Evolutionary conservation across 1,140 invertebrate species (phyloP).

Genomic region (Hyposmocoma kahamanoa): DNA sequence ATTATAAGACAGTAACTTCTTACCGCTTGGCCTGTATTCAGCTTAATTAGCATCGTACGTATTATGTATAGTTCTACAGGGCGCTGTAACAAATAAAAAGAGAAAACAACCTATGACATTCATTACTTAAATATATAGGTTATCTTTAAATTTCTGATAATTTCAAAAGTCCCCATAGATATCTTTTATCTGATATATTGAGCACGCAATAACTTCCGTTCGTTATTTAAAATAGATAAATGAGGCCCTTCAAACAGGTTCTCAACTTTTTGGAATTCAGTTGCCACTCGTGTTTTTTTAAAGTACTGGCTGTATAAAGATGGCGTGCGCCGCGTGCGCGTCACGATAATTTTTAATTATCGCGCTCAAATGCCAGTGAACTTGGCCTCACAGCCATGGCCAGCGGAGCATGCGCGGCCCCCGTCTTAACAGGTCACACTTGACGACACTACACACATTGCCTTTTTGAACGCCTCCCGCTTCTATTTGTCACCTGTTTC

Average conservation of each 20-base stretch:
- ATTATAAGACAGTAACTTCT: conserved; percentile 15
- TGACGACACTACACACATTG: conserved; percentile 38
- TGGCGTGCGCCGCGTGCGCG: conserved; percentile 59
- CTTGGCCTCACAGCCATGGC: conserved; percentile 57
- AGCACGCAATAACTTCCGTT: background rate
- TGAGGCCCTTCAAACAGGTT: background rate
- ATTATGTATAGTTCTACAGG: conserved; percentile 9
- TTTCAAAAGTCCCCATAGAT: background rate
- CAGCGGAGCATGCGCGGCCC: conserved; percentile 50
- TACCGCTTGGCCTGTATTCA: conserved; percentile 9
- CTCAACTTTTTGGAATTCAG: too few species aligned
- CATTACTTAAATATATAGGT: background rate
- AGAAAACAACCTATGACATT: background rate
- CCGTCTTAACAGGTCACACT: conserved; percentile 56
- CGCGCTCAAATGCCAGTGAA: conserved; percentile 70
- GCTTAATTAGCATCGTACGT: conserved; percentile 20
- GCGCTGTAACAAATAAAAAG: background rate
- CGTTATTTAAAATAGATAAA: background rate
- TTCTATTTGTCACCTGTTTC: conserved; percentile 11
- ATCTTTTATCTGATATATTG: background rate
- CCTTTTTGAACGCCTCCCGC: conserved; percentile 8
- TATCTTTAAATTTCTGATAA: background rate
- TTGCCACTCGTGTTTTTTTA: background rate
- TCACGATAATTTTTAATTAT: conserved; percentile 72
- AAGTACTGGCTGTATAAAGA: conserved; percentile 44